Evolutionary conservation across 2,797 vertebrate genomes (phyloP).

Genomic region (Tenualosa ilisha): DNA sequence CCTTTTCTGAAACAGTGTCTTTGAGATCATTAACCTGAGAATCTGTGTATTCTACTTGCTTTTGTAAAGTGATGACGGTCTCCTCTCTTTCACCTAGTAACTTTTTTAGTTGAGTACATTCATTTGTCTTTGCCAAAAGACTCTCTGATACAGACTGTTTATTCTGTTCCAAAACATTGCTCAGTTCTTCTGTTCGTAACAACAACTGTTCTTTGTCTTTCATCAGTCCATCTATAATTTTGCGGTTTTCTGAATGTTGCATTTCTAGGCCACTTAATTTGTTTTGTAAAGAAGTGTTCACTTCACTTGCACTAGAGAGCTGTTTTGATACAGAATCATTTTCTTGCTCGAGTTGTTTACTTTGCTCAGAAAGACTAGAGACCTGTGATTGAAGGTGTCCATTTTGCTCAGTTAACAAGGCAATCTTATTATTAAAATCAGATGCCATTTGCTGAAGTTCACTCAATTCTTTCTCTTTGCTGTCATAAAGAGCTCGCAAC

Average conservation of each 20-base stretch:
- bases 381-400: conserved; percentile 63
- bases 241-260: conserved; percentile 67
- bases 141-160: conserved; percentile 62
- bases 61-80: conserved; percentile 59
- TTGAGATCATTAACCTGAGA: conserved; percentile 65
- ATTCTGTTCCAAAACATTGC: conserved; percentile 65
- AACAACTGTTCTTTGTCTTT: conserved; percentile 73
- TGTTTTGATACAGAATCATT: conserved; percentile 60
- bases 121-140: conserved; percentile 74
- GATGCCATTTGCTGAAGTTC: conserved; percentile 62
- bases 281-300: conserved; percentile 63
- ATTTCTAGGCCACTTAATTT: conserved; percentile 63
- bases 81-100: conserved; percentile 70
- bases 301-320: conserved; percentile 59
- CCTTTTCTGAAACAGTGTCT: conserved; percentile 63
- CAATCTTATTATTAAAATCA: conserved; percentile 63
- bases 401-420: conserved; percentile 54
- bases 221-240: conserved; percentile 62
- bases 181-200: conserved; percentile 66
- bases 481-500: conserved; percentile 62
- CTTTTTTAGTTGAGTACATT: conserved; percentile 70
- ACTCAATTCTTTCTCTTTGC: conserved; percentile 67
- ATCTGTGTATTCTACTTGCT: conserved; percentile 64
- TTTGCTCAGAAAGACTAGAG: conserved; percentile 66
- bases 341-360: conserved; percentile 70